Conservation (phyloP, 2,888 invertebrate species). For the Cactoblastis cactorum region DNA sequence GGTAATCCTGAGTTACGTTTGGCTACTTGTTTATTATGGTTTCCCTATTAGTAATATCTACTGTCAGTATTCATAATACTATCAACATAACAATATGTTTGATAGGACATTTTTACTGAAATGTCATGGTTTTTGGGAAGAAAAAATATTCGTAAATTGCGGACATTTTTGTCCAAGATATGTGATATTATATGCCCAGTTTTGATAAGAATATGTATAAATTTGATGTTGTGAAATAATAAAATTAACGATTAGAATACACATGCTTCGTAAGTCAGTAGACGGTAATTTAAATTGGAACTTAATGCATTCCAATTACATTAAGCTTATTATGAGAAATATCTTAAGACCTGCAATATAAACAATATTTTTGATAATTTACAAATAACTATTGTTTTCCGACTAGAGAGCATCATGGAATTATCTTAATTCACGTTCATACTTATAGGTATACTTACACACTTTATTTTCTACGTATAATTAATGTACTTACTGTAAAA, state of each 20-base stretch:
- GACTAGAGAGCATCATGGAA: neutral
- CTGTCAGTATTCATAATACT: slow-evolving; percentile 16
- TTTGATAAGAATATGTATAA: slow-evolving; percentile 57
- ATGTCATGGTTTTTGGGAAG: slow-evolving; percentile 20
- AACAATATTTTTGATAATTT: neutral
- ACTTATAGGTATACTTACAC: no score
- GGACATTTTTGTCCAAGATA: slow-evolving; percentile 57
- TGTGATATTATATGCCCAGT: slow-evolving; percentile 76
- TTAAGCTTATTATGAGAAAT: slow-evolving; percentile 25
- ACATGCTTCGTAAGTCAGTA: slow-evolving; percentile 57
- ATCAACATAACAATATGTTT: slow-evolving; percentile 8
- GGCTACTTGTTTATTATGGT: slow-evolving; percentile 17
- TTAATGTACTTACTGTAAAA: neutral
- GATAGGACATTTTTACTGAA: slow-evolving; percentile 17
- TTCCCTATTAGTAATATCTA: slow-evolving; percentile 26
- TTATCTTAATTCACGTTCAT: neutral
- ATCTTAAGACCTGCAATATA: neutral
- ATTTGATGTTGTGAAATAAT: slow-evolving; percentile 67
- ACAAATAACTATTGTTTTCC: neutral
- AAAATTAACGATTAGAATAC: slow-evolving; percentile 34
- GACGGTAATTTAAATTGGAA: slow-evolving; percentile 36
- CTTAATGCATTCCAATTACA: slow-evolving; percentile 37
- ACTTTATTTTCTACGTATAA: neutral
- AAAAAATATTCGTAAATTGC: slow-evolving; percentile 30
- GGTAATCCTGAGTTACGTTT: slow-evolving; percentile 23